Base-by-base conservation (phyloP, 2,888 invertebrate species). In the Helleia helle region DNA sequence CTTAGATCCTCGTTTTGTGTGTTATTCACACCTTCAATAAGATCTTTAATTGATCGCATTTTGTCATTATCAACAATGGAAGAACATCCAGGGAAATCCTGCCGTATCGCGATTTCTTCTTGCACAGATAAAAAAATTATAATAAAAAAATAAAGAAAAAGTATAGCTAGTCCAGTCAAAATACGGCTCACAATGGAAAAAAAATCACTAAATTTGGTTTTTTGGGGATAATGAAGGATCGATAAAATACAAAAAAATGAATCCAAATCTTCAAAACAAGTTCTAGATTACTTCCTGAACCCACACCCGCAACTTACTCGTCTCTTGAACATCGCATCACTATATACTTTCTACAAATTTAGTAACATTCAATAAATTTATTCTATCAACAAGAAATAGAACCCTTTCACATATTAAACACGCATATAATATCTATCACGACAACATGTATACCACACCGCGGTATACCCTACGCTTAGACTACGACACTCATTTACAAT, bases 331-430 rank as follows among this genome's bases (percentile, higher is more conserved):
- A 22, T 22, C 13, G 14, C 9, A 12, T n/a, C n/a, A n/a, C 14
- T 12, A 30, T 15, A 11, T n/a, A 31, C 14, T 24, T 22, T 30
- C 15, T 40, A 40, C 25, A 40, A 24, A 40, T 40, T 40, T 40
- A 25, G 25, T 40, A 40, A 40, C 39, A 40, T 40, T 40, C 30
- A 25, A 31, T 31, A 26, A 25, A 25, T 31, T 24, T 11, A 25
- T 14, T 40, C 25, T 30, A 25, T 40, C 12, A 40, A 40, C 39
- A 40, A 31, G 8, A 31, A 25, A 40, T 40, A 40, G 25, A 40
- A 39, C 17, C 15, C 12, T 27, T 39, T 39, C 15, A 31, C 25
- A 31, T 17, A 12, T 40, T 31, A 40, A 40, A 40, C 17, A 30
- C 15, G 11, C 17, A 30, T 11, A 11, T 24, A n/a, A 2, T 15